Conservation (phyloP, 1,140 invertebrate species). For the Kradibia gibbosae region DNA sequence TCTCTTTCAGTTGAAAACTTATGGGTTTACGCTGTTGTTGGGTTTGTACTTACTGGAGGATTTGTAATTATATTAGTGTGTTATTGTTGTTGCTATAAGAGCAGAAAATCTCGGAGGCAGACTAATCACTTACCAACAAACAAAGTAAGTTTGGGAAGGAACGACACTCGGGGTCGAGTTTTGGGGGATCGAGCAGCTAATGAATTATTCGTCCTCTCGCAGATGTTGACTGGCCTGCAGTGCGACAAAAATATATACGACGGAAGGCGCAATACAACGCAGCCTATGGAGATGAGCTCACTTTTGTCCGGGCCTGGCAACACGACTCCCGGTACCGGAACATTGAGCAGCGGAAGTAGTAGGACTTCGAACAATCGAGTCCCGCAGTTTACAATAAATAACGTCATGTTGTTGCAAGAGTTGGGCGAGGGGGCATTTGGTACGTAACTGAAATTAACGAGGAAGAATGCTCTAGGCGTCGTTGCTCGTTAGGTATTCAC, state of each 20-base stretch:
- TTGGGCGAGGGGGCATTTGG: slow-evolving; percentile 97
- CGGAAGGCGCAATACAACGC: slow-evolving; percentile 70
- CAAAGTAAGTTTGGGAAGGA: slow-evolving; percentile 57
- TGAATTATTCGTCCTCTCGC: slow-evolving; percentile 31
- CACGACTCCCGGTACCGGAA: slow-evolving; percentile 69
- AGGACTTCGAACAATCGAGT: slow-evolving; percentile 76
- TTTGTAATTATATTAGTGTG: slow-evolving; percentile 70
- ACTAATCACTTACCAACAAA: slow-evolving; percentile 67
- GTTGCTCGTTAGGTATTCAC: too few relatives aligned
- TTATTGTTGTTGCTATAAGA: slow-evolving; percentile 70
- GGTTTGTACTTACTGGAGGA: slow-evolving; percentile 72
- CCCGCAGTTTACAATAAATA: slow-evolving; percentile 82
- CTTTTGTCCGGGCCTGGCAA: slow-evolving; percentile 77
- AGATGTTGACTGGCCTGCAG: slow-evolving; percentile 68
- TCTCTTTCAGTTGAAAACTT: slow-evolving; percentile 67
- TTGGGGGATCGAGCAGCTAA: slow-evolving; percentile 25
- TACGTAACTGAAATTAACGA: too few relatives aligned
- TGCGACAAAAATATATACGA: slow-evolving; percentile 86
- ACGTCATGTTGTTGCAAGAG: slow-evolving; percentile 93
- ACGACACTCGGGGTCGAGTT: too few relatives aligned
- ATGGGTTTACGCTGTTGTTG: slow-evolving; percentile 76
- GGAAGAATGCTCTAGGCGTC: too few relatives aligned
- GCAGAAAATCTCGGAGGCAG: slow-evolving; percentile 64
- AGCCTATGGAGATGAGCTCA: slow-evolving; percentile 87
- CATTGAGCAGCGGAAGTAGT: slow-evolving; percentile 72